Evolutionary conservation across 1,140 invertebrate species (phyloP).

Genomic region (Ceratosolen solmsi): DNA sequence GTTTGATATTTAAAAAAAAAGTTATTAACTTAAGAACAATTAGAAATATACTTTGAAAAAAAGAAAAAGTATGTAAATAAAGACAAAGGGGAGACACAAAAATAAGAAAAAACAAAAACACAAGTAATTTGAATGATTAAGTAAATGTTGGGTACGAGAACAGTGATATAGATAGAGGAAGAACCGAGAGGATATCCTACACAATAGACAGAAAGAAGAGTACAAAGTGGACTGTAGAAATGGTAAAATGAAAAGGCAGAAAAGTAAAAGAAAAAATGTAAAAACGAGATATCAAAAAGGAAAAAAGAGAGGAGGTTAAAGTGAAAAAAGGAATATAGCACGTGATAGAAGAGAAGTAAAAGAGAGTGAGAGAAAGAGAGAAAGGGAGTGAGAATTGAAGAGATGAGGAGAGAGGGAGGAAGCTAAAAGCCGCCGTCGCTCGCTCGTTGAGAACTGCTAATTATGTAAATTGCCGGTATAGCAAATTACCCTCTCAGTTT

Average conservation of each 20-base stretch:
- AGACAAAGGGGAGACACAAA: not conserved
- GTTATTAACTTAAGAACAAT: no score
- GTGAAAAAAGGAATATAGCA: conserved; percentile 20
- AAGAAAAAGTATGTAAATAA: not conserved
- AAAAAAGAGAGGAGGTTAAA: conserved; percentile 39
- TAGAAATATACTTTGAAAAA: not conserved
- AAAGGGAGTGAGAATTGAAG: not conserved
- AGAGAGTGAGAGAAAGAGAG: not conserved
- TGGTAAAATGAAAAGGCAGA: conserved; percentile 17
- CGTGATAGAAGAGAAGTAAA: not conserved
- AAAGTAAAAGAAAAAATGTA: conserved; percentile 50
- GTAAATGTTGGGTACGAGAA: not conserved
- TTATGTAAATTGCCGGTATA: conserved; percentile 75
- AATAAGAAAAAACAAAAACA: not conserved
- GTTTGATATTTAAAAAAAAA: no score
- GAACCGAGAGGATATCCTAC: not conserved
- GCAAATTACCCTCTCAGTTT: conserved; percentile 75
- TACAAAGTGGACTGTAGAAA: not conserved
- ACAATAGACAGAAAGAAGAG: conserved; percentile 50
- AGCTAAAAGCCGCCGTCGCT: conserved; percentile 15
- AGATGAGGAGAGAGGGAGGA: conserved; percentile 5
- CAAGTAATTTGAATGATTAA: no score
- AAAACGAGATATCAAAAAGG: conserved; percentile 53
- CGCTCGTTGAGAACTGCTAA: conserved; percentile 73
- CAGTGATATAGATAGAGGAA: not conserved